These are phyloP conservation scores for Ranitomeya imitator DNA, from an alignment of 2,113 vertebrate genomes.

Conservation along the genomic window DNA sequence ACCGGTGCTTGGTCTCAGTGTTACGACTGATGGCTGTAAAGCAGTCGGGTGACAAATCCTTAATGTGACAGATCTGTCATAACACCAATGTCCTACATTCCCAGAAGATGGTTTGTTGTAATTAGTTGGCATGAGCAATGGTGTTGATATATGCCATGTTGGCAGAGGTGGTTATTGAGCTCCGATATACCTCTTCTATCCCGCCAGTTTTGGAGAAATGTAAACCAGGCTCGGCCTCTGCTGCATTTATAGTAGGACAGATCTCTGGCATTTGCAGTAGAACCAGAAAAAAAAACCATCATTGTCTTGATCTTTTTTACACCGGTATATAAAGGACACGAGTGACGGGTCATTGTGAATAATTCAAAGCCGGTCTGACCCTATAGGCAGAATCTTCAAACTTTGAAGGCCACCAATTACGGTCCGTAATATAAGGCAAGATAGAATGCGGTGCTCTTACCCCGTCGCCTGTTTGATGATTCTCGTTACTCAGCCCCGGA, in stretches of 20 bases:
- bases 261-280: constrained; percentile 29
- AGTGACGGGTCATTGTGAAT: constrained; percentile 9
- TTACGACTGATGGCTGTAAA: no score
- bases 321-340: constrained; percentile 15
- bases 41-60: background rate
- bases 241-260: background rate
- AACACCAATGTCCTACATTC: background rate
- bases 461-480: constrained; percentile 38
- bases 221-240: background rate
- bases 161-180: background rate
- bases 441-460: background rate
- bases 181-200: background rate
- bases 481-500: background rate
- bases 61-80: background rate
- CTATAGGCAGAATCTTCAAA: constrained; percentile 9
- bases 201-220: background rate
- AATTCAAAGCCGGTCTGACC: constrained; percentile 41
- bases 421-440: constrained; percentile 11
- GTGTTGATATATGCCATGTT: background rate
- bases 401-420: constrained; percentile 51
- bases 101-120: background rate
- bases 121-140: background rate
- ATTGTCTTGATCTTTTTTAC: constrained; percentile 32
- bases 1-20: no score
- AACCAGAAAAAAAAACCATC: background rate